phyloP scores from a whole-genome alignment of 2,888 invertebrate genomes.

The Opisthograptis luteolata region DNA sequence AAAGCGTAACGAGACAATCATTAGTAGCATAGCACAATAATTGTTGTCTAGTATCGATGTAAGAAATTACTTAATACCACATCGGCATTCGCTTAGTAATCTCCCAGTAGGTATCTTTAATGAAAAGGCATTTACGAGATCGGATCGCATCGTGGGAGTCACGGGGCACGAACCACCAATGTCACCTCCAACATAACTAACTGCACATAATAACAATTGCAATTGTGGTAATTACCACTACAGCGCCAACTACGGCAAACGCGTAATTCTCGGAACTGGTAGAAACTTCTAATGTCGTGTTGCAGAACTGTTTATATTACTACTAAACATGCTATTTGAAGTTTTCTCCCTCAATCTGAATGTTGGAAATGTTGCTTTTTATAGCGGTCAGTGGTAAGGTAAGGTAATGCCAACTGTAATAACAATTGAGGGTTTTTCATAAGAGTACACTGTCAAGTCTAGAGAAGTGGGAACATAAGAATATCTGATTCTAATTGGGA shows the following conservation, averaged over 20 bases:
- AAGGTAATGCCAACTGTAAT: no score
- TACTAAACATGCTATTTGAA: conserved; percentile 31
- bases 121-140: conserved; percentile 35
- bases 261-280: conserved; percentile 50
- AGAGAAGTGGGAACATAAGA: no score
- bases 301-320: conserved; percentile 28
- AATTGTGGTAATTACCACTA: conserved; percentile 54
- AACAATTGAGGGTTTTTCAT: no score
- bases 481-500: no score
- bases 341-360: conserved; percentile 26
- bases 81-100: conserved; percentile 3
- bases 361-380: conserved; percentile 19
- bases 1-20: not conserved
- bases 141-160: conserved; percentile 23
- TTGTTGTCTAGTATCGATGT: no score
- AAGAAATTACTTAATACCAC: conserved; percentile 4
- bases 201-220: conserved; percentile 52
- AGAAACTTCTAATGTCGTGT: conserved; percentile 42
- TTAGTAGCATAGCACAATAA: no score
- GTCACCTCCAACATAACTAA: conserved; percentile 47
- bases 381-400: conserved; percentile 4
- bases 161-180: conserved; percentile 38
- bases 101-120: conserved; percentile 30
- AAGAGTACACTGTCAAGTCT: no score
- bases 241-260: conserved; percentile 36